A percentile compares a stretch with the other conserved stretches of the same genome.
Conservation (phyloP, 2,113 vertebrate species). For the Clarias gariepinus region DNA sequence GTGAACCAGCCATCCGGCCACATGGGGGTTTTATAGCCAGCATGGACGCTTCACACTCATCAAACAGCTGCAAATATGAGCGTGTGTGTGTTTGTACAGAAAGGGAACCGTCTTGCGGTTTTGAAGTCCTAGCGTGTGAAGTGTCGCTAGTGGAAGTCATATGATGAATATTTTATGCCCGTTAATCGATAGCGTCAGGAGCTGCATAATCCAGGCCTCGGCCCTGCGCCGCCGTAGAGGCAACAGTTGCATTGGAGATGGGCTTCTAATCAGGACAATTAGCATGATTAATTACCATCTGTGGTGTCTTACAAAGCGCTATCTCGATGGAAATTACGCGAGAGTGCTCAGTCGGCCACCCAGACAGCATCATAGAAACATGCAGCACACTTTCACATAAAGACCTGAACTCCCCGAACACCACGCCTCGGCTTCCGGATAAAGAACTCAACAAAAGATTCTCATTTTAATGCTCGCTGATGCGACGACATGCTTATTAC, state of each 20-base stretch:
- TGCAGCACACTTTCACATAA: not conserved
- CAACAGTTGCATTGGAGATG: slow-evolving; percentile 47
- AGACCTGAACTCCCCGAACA: not conserved
- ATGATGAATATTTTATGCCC: slow-evolving; percentile 51
- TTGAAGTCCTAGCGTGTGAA: slow-evolving; percentile 18
- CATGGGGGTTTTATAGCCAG: not conserved
- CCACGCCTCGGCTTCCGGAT: not conserved
- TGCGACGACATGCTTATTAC: not conserved
- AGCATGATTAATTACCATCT: slow-evolving; percentile 54
- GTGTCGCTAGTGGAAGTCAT: slow-evolving; percentile 37
- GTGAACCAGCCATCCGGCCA: not conserved
- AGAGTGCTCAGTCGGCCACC: not conserved
- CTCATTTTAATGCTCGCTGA: slow-evolving; percentile 17
- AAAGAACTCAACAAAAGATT: slow-evolving; percentile 25
- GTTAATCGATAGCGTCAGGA: slow-evolving; percentile 47
- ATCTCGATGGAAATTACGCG: slow-evolving; percentile 29
- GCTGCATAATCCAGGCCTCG: slow-evolving; percentile 11
- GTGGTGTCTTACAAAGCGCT: slow-evolving; percentile 5
- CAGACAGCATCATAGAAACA: not conserved
- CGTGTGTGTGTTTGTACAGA: not conserved
- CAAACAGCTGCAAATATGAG: not conserved
- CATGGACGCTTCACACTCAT: not conserved
- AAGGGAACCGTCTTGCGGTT: not conserved
- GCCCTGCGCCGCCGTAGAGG: not conserved
- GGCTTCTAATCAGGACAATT: slow-evolving; percentile 50